phyloP scores from a whole-genome alignment of 2,113 vertebrate genomes.

The Morphnarchus princeps region DNA sequence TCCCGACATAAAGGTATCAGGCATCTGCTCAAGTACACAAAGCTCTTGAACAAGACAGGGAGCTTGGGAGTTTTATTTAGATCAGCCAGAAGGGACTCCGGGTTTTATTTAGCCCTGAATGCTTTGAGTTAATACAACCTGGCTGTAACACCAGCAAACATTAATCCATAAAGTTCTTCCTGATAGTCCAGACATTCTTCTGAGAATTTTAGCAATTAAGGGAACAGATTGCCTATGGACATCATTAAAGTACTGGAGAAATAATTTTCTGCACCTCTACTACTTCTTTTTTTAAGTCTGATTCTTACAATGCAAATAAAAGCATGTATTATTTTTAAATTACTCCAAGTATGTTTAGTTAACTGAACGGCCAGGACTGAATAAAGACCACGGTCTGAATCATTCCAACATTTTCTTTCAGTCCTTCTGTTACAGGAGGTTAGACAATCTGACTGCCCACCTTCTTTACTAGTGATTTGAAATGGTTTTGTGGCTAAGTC shows the following conservation, averaged over 20 bases:
- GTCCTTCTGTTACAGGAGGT: neutral
- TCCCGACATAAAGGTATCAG: neutral
- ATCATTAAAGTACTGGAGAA: neutral
- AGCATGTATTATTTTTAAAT: neutral
- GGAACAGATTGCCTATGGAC: neutral
- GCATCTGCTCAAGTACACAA: neutral
- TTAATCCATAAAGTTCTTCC: neutral
- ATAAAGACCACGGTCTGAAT: neutral
- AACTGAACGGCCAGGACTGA: neutral
- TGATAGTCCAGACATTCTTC: neutral
- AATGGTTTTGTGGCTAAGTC: slow-evolving; percentile 14
- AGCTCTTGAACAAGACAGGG: neutral
- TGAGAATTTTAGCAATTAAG: neutral
- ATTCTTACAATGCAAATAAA: neutral
- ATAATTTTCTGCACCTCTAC: neutral
- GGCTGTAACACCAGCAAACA: neutral
- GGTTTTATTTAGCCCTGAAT: neutral
- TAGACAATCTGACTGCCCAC: neutral
- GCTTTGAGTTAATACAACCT: neutral
- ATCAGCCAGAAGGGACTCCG: neutral
- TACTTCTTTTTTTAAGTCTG: neutral
- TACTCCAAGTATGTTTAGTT: neutral
- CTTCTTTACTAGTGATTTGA: slow-evolving; percentile 17
- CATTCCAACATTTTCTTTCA: neutral
- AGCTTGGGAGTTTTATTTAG: neutral